These are phyloP conservation scores for Caenorhabditis sulstoni DNA, from an alignment of 2,888 invertebrate species.

Conservation along the genomic window DNA sequence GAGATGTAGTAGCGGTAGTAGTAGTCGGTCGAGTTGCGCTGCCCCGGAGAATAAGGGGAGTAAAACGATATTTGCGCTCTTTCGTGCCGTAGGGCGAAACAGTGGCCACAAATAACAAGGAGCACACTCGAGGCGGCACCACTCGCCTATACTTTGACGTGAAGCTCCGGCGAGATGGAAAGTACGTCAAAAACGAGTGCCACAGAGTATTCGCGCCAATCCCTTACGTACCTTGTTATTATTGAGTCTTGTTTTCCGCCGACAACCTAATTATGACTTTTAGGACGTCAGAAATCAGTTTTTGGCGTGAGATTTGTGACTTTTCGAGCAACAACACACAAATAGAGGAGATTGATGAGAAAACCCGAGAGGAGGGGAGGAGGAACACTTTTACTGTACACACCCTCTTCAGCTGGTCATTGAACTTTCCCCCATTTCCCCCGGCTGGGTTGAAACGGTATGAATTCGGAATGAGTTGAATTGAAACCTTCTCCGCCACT, in stretches of 20 bases:
- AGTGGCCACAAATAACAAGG: constrained; percentile 53
- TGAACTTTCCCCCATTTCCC: neutral
- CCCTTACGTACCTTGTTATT: no score
- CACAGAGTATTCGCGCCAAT: no score
- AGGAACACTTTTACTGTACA: no score
- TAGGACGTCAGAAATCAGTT: no score
- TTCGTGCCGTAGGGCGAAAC: constrained; percentile 54
- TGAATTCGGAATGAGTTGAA: neutral
- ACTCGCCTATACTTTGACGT: neutral
- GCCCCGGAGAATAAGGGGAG: no score
- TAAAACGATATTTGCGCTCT: constrained; percentile 33
- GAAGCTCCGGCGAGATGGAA: neutral
- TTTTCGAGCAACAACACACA: no score
- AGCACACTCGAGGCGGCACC: constrained; percentile 53
- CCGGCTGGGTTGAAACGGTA: neutral
- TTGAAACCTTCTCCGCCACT: neutral
- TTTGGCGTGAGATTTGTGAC: no score
- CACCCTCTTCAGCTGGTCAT: neutral
- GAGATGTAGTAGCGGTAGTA: neutral
- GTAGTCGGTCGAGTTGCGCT: constrained; percentile 37
- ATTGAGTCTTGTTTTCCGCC: no score
- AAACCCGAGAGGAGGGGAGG: no score
- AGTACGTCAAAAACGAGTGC: neutral
- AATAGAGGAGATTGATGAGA: no score
- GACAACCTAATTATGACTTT: no score